Base-by-base conservation (phyloP, 2,888 invertebrate species). In the Phaedon cochleariae region DNA sequence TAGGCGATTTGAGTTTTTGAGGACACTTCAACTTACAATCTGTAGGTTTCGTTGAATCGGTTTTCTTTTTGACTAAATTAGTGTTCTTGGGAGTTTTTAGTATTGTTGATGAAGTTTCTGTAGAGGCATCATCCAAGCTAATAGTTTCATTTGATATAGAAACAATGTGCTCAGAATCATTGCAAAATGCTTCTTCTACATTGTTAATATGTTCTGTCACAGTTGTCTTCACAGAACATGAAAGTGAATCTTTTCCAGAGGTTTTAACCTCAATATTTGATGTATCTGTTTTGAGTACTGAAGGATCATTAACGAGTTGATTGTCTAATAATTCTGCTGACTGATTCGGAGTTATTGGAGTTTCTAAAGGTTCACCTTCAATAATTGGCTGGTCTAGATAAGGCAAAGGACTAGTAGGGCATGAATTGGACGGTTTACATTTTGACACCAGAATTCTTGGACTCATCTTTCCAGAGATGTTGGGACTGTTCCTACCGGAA, bases 401-500 rank as follows among this genome's bases (percentile, higher is more conserved):
- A 5, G 84, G 85, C 52, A 84, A 72, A 7, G 85, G 85, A 75
- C 85, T 85, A 21, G 84, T 82, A 15, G 83, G 82, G 37, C 80
- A 79, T 4, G 82, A 82, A 29, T 31, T 67, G 22, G 70, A 68
- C 29, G 70, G 57, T 59, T 70, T 72, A 69, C 64, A 48, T 74
- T 77, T 79, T 55, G 68, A 73, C 18, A 64, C 87, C 1, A 90
- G 87, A 57, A 87, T 84, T 71, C 88, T 85, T 34, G 89, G 89
- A 72, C 89, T 89, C 68, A 87, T 86, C 83, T 88, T 89, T 5
- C 88, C 88, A 26, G 87, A 72, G 0, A 87, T 85, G 29, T 85
- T 87, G 0, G 89, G 89, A 29, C 88, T 89, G 70, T 85, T 87
- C 72, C 86, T 86, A 0, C 87, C 87, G 6, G 88, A 89, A 64